Conservation (phyloP, 2,797 vertebrate species). For the Malurus leucopterus region DNA sequence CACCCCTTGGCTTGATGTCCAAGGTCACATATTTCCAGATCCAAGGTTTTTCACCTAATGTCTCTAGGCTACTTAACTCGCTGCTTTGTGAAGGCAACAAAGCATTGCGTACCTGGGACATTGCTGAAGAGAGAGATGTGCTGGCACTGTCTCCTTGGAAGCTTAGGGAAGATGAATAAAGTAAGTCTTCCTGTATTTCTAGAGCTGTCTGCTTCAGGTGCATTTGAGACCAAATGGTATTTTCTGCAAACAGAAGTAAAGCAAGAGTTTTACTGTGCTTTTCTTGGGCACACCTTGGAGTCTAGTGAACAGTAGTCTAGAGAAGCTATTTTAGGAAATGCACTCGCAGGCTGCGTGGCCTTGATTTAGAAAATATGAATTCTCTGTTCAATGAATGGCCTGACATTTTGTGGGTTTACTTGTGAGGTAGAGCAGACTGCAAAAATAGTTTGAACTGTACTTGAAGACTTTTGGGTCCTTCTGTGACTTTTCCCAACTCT, state of each 20-base stretch:
- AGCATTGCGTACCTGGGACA: slow-evolving; percentile 47
- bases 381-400: not conserved
- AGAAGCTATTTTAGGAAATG: not conserved
- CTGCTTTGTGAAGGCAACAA: not conserved
- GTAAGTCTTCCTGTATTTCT: slow-evolving; percentile 28
- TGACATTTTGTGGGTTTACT: not conserved
- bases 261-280: not conserved
- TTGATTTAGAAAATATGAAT: not conserved
- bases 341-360: not conserved
- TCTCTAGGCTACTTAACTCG: not conserved
- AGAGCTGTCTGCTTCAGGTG: slow-evolving; percentile 31
- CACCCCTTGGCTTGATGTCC: not conserved
- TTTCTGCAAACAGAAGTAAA: slow-evolving; percentile 53
- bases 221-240: slow-evolving; percentile 59
- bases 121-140: slow-evolving; percentile 38
- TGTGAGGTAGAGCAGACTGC: not conserved
- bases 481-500: not conserved
- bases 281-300: not conserved
- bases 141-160: slow-evolving; percentile 59
- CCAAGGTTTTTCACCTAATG: not conserved
- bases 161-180: slow-evolving; percentile 37
- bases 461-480: not conserved
- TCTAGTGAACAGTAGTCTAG: not conserved
- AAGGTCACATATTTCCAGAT: not conserved
- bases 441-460: not conserved